A percentile compares a stretch with the other conserved stretches of the same genome.
These are phyloP conservation scores for Atta texana DNA, from an alignment of 1,140 invertebrate species.

Conservation along the genomic window DNA sequence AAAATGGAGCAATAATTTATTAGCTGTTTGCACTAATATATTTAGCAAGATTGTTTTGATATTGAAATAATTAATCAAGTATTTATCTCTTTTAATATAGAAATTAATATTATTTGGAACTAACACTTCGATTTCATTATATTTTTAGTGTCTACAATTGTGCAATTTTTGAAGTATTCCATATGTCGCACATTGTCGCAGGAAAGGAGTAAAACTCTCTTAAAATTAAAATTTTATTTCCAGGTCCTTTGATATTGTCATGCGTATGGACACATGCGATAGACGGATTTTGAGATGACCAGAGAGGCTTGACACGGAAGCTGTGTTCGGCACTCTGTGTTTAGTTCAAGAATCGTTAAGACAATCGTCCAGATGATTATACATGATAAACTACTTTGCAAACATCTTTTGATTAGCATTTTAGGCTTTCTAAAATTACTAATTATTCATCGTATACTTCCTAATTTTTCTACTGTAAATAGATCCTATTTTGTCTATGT, in stretches of 20 bases:
- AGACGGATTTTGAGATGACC: conserved; percentile 76
- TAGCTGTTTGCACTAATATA: background rate
- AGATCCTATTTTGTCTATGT: background rate
- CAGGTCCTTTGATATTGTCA: conserved; percentile 77
- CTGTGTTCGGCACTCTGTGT: conserved; percentile 69
- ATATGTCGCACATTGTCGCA: conserved; percentile 43
- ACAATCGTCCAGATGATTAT: conserved; percentile 68
- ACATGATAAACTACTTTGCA: conserved; percentile 66
- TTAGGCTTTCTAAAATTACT: conserved; percentile 33
- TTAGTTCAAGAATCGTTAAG: conserved; percentile 68
- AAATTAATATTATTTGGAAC: conserved; percentile 20
- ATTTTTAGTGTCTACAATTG: background rate
- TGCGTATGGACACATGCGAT: conserved; percentile 68
- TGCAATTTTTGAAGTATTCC: conserved; percentile 26
- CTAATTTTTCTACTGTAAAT: conserved; percentile 6
- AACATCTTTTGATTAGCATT: conserved; percentile 69
- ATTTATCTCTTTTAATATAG: background rate
- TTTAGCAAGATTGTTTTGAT: background rate
- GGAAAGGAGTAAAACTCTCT: conserved; percentile 70
- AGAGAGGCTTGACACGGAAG: conserved; percentile 74
- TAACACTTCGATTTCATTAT: background rate
- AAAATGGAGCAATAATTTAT: background rate
- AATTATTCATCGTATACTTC: conserved; percentile 1
- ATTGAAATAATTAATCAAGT: conserved; percentile 2
- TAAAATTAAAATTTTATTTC: conserved; percentile 78